Conservation (phyloP, 2,113 vertebrate genomes). For the Pardalotus punctatus region DNA sequence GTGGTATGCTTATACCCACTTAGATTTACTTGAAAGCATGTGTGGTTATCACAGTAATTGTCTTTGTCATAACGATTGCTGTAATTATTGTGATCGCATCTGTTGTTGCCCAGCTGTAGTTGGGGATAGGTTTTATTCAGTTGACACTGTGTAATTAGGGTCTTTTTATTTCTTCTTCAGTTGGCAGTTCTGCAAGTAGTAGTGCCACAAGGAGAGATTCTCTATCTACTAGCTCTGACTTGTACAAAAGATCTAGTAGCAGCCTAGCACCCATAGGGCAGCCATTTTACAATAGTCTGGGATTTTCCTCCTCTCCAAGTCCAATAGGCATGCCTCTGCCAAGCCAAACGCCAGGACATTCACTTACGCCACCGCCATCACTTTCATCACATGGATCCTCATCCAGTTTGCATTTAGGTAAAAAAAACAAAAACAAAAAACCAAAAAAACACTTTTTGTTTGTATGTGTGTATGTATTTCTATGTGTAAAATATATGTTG, state of each 20-base stretch:
- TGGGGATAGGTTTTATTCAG: slow-evolving; percentile 82
- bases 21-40: slow-evolving; percentile 73
- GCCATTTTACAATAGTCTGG: slow-evolving; percentile 97
- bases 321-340: slow-evolving; percentile 93
- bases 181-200: slow-evolving; percentile 94
- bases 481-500: slow-evolving; percentile 80
- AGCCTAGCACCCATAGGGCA: slow-evolving; percentile 96
- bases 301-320: slow-evolving; percentile 97
- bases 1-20: slow-evolving; percentile 75
- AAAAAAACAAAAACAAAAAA: slow-evolving; percentile 64
- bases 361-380: slow-evolving; percentile 96
- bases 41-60: slow-evolving; percentile 80
- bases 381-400: slow-evolving; percentile 97
- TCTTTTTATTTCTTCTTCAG: slow-evolving; percentile 81
- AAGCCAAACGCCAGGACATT: slow-evolving; percentile 94
- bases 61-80: slow-evolving; percentile 75
- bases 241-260: slow-evolving; percentile 96
- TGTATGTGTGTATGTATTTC: slow-evolving; percentile 81
- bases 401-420: slow-evolving; percentile 96
- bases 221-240: slow-evolving; percentile 91
- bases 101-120: slow-evolving; percentile 80
- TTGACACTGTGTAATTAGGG: slow-evolving; percentile 84
- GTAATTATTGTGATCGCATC: slow-evolving; percentile 80
- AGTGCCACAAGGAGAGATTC: slow-evolving; percentile 95
- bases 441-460: slow-evolving; percentile 75